These are phyloP conservation scores for Salticus scenicus DNA, from an alignment of 2,888 invertebrate genomes.

Conservation along the genomic window DNA sequence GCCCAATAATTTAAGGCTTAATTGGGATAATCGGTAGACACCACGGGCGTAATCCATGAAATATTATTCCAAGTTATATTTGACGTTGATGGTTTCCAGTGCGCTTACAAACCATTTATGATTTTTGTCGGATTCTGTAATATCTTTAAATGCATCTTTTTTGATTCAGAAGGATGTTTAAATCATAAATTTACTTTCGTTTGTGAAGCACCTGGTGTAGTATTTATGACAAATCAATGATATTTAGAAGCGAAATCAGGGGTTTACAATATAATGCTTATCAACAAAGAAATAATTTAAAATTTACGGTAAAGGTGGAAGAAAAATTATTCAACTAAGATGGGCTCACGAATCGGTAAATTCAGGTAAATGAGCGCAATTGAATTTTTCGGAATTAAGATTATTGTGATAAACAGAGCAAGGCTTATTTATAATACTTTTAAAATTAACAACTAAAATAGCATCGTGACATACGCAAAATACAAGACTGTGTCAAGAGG, in stretches of 20 bases:
- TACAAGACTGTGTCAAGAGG: too few relatives aligned
- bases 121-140: background rate
- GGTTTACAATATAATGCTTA: background rate
- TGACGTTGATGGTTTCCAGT: background rate
- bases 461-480: too few relatives aligned
- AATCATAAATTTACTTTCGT: background rate
- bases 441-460: too few relatives aligned
- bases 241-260: background rate
- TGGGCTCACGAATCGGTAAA: too few relatives aligned
- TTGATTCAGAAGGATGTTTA: background rate
- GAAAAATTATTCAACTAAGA: too few relatives aligned
- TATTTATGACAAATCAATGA: background rate
- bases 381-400: too few relatives aligned
- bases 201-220: background rate
- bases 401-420: too few relatives aligned
- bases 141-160: background rate
- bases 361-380: too few relatives aligned
- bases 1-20: conserved; percentile 21
- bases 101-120: conserved; percentile 7
- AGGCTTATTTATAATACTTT: too few relatives aligned
- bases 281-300: background rate
- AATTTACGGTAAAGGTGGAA: too few relatives aligned
- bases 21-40: conserved; percentile 20
- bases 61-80: conserved; percentile 13
- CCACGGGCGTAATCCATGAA: conserved; percentile 8